phyloP scores from a whole-genome alignment of 2,888 invertebrate species.

The Gonocerus acuteangulatus region DNA sequence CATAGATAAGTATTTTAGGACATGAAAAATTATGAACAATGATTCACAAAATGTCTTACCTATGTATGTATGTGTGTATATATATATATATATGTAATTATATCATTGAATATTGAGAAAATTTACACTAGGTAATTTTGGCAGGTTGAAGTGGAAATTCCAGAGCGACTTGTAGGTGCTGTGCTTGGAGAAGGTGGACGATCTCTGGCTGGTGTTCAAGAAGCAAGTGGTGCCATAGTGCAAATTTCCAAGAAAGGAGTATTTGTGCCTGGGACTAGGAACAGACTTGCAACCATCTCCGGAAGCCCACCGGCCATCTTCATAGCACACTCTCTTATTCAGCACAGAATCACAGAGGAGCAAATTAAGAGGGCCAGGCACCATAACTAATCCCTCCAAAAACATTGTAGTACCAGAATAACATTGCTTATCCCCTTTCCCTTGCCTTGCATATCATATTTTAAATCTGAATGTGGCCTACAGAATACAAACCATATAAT shows the following conservation, averaged over 20 bases:
- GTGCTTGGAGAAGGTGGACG: constrained; percentile 94
- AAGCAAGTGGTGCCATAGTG: constrained; percentile 93
- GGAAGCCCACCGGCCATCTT: constrained; percentile 81
- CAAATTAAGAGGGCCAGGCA: constrained; percentile 90
- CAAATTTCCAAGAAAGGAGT: constrained; percentile 98
- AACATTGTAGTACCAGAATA: not conserved
- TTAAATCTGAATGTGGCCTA: no score
- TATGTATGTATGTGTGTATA: no score
- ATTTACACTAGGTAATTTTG: no score
- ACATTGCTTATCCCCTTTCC: not conserved
- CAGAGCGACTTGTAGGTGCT: constrained; percentile 93
- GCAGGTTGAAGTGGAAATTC: constrained; percentile 77
- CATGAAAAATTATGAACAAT: no score
- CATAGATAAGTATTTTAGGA: no score
- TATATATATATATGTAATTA: no score
- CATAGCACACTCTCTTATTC: constrained; percentile 90
- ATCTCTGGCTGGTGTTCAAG: constrained; percentile 94
- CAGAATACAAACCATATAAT: no score
- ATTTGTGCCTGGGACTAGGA: constrained; percentile 93
- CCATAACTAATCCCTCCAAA: not conserved
- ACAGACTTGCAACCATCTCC: constrained; percentile 92
- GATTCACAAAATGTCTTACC: no score
- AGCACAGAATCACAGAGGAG: constrained; percentile 93
- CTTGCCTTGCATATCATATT: no score
- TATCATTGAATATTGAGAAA: no score